A percentile compares a stretch with the other conserved stretches of the same genome.
These are phyloP conservation scores for Nasonia oneida DNA, from an alignment of 2,888 invertebrate species.

Conservation along the genomic window DNA sequence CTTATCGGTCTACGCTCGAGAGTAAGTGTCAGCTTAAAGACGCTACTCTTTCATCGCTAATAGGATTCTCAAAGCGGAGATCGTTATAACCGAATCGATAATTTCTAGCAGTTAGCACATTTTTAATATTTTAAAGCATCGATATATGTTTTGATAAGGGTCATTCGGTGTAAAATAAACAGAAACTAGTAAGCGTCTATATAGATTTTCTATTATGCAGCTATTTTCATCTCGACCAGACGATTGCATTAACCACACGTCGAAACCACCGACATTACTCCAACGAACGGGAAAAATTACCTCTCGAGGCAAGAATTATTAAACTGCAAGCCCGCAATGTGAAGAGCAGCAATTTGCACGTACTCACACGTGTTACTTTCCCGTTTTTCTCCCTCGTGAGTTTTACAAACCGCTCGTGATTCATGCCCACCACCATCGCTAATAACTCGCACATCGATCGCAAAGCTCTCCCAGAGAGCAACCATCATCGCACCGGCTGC, in stretches of 20 bases:
- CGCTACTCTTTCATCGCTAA: not conserved
- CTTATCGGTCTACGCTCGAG: conserved; percentile 1
- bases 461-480: not conserved
- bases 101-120: too few relatives aligned
- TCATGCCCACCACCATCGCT: not conserved
- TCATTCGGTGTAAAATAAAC: too few relatives aligned
- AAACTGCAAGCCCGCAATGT: not conserved
- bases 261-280: not conserved
- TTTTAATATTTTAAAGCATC: too few relatives aligned
- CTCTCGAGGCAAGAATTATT: not conserved
- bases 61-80: not conserved
- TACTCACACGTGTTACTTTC: not conserved
- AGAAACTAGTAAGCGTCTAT: not conserved
- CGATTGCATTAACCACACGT: not conserved
- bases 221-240: not conserved
- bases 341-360: not conserved
- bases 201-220: not conserved
- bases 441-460: conserved; percentile 27
- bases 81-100: too few relatives aligned
- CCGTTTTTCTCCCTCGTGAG: not conserved
- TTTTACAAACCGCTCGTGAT: conserved; percentile 17
- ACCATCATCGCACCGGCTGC: not conserved
- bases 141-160: too few relatives aligned
- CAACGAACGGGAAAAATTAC: not conserved
- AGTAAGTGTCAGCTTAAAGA: not conserved